A percentile compares a stretch with the other conserved stretches of the same genome.
Conservation (phyloP, 2,888 invertebrate species). For the Cryptocephalus moraei region DNA sequence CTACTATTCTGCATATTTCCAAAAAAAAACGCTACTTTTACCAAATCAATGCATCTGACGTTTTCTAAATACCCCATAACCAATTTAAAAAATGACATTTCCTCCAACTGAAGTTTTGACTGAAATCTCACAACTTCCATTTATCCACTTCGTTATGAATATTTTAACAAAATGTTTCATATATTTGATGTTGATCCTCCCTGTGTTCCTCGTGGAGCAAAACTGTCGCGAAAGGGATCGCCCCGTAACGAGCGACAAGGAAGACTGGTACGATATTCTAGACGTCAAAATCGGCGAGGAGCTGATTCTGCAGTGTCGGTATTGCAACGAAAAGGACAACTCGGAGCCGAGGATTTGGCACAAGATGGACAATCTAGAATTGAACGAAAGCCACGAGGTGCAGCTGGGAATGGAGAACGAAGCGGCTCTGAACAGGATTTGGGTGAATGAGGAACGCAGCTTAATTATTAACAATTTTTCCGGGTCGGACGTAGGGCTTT, state of each 20-base stretch:
- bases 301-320: constrained; percentile 40
- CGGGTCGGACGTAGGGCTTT: constrained; percentile 38
- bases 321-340: constrained; percentile 39
- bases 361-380: constrained; percentile 34
- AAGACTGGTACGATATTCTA: constrained; percentile 39
- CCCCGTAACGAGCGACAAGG: constrained; percentile 36
- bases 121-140: too few species aligned
- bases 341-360: constrained; percentile 42
- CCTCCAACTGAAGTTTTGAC: too few species aligned
- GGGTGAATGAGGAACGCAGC: constrained; percentile 37
- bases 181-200: background rate
- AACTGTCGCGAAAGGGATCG: constrained; percentile 38
- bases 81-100: too few species aligned
- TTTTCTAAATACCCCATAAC: too few species aligned
- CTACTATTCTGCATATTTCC: too few species aligned
- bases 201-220: background rate
- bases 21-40: too few species aligned
- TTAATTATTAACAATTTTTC: constrained; percentile 38
- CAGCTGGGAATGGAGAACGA: constrained; percentile 39
- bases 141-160: too few species aligned
- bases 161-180: background rate
- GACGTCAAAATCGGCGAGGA: constrained; percentile 37
- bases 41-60: too few species aligned
- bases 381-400: constrained; percentile 33
- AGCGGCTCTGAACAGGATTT: constrained; percentile 34